These are phyloP conservation scores for Drosophila parvula DNA, from an alignment of 1,140 invertebrate species.

Conservation along the genomic window DNA sequence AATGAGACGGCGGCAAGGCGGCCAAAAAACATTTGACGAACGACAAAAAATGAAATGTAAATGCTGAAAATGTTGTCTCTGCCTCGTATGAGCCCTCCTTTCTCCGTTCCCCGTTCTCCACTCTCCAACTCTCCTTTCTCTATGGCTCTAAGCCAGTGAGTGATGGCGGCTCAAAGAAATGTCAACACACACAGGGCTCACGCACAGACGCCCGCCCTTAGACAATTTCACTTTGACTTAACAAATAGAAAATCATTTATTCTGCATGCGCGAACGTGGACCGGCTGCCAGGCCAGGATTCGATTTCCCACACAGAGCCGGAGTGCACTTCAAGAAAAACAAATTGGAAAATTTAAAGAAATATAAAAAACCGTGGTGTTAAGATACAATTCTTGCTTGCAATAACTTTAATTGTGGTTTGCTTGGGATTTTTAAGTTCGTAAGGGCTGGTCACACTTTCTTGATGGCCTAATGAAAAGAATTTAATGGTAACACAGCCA, in stretches of 20 bases:
- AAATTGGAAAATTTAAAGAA: neutral
- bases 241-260: slow-evolving; percentile 82
- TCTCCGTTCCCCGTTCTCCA: neutral
- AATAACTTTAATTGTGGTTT: too few relatives aligned
- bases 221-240: slow-evolving; percentile 79
- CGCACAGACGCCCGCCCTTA: slow-evolving; percentile 44
- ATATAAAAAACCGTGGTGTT: neutral
- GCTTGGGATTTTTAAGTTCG: too few relatives aligned
- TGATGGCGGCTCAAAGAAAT: slow-evolving; percentile 80
- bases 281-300: slow-evolving; percentile 56
- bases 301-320: slow-evolving; percentile 48
- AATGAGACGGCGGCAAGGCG: slow-evolving; percentile 56
- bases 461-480: neutral
- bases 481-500: too few relatives aligned
- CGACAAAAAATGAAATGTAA: slow-evolving; percentile 71
- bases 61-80: slow-evolving; percentile 69
- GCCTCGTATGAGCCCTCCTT: slow-evolving; percentile 35
- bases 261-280: slow-evolving; percentile 65
- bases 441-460: neutral
- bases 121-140: neutral
- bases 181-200: slow-evolving; percentile 71
- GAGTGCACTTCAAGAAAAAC: slow-evolving; percentile 15
- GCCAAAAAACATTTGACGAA: slow-evolving; percentile 61
- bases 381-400: neutral
- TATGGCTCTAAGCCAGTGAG: slow-evolving; percentile 54